Percentiles rank a stretch among this genome's conserved stretches.
Conservation (phyloP, 2,888 invertebrate species). For the Clunio marinus region DNA sequence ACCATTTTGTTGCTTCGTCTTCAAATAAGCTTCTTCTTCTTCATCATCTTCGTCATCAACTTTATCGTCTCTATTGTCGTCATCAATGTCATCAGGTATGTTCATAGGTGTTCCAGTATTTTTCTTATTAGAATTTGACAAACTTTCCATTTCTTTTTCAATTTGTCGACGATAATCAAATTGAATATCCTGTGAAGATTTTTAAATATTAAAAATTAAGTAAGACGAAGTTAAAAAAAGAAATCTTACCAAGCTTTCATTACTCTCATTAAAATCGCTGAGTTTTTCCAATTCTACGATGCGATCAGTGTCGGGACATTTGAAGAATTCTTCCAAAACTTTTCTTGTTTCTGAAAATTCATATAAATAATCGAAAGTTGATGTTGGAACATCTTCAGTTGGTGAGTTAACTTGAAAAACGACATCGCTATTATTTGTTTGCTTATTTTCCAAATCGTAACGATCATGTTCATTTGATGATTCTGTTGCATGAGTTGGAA, state of each 20-base stretch:
- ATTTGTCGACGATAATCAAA: constrained; percentile 41
- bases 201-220: neutral
- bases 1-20: constrained; percentile 38
- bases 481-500: neutral
- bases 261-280: constrained; percentile 46
- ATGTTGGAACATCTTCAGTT: constrained; percentile 45
- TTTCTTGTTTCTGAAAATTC: constrained; percentile 89
- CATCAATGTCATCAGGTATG: constrained; percentile 44
- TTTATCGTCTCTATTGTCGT: constrained; percentile 44
- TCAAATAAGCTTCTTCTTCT: constrained; percentile 44
- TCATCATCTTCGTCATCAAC: constrained; percentile 43
- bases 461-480: neutral
- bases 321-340: constrained; percentile 86
- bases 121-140: constrained; percentile 4
- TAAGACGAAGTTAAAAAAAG: neutral
- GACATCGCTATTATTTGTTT: too few relatives aligned
- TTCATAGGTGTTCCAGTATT: constrained; percentile 6
- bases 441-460: too few relatives aligned
- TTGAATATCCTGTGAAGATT: constrained; percentile 41
- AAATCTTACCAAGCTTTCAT: constrained; percentile 50
- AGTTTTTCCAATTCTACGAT: constrained; percentile 55
- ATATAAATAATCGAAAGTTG: constrained; percentile 82
- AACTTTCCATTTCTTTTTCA: constrained; percentile 36
- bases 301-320: constrained; percentile 65
- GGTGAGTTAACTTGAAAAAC: constrained; percentile 27